Conservation (phyloP, 2,113 vertebrate genomes). For the Cochlearius cochlearius region DNA sequence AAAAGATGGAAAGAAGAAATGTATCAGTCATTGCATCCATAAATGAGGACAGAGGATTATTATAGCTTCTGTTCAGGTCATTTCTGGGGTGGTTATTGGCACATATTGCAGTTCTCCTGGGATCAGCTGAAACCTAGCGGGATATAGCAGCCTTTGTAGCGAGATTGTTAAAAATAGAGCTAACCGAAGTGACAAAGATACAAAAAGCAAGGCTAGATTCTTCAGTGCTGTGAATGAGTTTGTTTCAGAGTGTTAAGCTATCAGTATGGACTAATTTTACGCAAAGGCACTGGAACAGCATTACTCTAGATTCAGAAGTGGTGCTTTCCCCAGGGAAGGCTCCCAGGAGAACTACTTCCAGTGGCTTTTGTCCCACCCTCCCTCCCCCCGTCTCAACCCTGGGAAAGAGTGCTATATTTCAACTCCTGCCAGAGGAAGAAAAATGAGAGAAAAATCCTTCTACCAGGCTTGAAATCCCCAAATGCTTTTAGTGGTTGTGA, state of each 20-base stretch:
- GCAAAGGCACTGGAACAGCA: neutral
- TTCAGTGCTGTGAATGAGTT: neutral
- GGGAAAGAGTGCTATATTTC: neutral
- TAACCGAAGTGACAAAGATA: neutral
- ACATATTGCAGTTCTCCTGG: neutral
- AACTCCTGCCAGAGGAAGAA: neutral
- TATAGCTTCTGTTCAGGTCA: neutral
- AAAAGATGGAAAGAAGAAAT: neutral
- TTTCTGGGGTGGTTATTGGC: neutral
- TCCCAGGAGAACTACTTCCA: neutral
- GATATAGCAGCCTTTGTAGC: neutral
- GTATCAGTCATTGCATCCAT: neutral
- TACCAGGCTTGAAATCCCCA: conserved; percentile 36
- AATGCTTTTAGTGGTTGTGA: conserved; percentile 33
- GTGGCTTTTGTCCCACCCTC: neutral
- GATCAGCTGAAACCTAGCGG: neutral
- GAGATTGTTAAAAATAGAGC: neutral
- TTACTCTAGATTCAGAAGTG: neutral
- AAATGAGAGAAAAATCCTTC: conserved; percentile 37
- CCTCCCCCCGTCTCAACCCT: neutral
- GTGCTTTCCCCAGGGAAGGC: neutral
- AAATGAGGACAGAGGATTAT: neutral
- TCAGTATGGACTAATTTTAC: neutral
- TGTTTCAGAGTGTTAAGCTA: neutral
- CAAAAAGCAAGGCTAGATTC: neutral